Percentiles rank a stretch among this genome's conserved stretches.
Evolutionary conservation across 1,140 invertebrate species (phyloP).

Genomic region (Drosophila ogumai): DNA sequence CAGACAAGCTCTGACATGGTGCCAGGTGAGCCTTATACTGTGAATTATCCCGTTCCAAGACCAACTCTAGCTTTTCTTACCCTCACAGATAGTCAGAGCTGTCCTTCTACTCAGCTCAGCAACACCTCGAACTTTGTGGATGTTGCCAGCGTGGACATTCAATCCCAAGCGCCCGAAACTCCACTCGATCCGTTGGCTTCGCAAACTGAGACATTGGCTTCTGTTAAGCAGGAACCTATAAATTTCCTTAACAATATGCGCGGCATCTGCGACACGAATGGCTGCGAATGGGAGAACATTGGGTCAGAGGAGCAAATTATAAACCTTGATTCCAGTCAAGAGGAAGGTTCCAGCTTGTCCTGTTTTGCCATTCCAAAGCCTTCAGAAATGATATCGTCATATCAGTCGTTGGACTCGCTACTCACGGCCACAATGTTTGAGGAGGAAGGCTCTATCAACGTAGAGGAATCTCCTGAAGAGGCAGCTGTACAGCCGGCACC

Average conservation of each 20-base stretch:
- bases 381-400: neutral
- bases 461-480: neutral
- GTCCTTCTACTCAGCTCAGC: constrained; percentile 15
- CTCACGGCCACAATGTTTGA: neutral
- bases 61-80: neutral
- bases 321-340: constrained; percentile 8
- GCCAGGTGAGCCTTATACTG: neutral
- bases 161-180: neutral
- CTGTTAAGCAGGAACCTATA: constrained; percentile 23
- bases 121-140: constrained; percentile 15
- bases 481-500: neutral
- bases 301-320: constrained; percentile 12
- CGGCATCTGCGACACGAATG: neutral
- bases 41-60: neutral
- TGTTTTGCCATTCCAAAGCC: constrained; percentile 20
- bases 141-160: neutral
- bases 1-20: neutral
- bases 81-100: neutral
- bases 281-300: constrained; percentile 20
- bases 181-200: constrained; percentile 17
- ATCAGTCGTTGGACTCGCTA: neutral
- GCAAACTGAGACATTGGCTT: neutral
- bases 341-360: neutral
- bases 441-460: neutral
- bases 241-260: constrained; percentile 22